Evolutionary conservation across 2,113 vertebrate genomes (phyloP), one percentile per base, ranked within the genome.

Genomic region (Harpagus bidentatus): DNA sequence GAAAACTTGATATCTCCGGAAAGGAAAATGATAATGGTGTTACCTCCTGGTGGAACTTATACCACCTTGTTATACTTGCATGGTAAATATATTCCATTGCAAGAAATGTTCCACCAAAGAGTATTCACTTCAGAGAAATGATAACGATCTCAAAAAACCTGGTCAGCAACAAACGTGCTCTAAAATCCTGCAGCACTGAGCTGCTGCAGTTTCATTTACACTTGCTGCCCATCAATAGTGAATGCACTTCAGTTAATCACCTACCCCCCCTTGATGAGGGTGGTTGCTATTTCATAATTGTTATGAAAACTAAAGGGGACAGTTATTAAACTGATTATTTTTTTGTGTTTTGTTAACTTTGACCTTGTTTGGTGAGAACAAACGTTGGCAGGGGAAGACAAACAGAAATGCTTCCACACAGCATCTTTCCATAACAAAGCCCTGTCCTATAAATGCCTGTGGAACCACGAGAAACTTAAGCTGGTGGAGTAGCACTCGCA

Each of bases 391-490:
- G 74, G 85, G 96, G 55, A 92, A 91, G 82, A 96, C 81, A 96
- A 97, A 97, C 90, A 97, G 82, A 93, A 82, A 96, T 96, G 91
- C 84, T 91, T 94, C 94, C 55, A 47, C n/a, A 32, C 93, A 97
- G 79, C 97, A 95, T 66, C 9, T 48, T 93, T 97, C 98, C 97
- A 97, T 97, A 93, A 97, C 96, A 98, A 91, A 98, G 81, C 89
- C 96, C 96, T 98, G 96, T 70, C 96, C 97, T 98, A 86, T 95
- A 97, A 98, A 96, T 94, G 98, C 96, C 97, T 95, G 96, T 89
- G 90, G 97, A 98, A 98, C 98, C 98, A 79, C 98, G 97, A 93
- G 98, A 98, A 98, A 98, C 92, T 95, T 97, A 96, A 99, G 97
- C 97, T 97, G 97, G 48, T 88, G 70, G 86, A 91, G 90, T 40